These are phyloP conservation scores for Lytechinus pictus DNA, from an alignment of 35 echinoderm and acorn worm species.

Conservation along the genomic window DNA sequence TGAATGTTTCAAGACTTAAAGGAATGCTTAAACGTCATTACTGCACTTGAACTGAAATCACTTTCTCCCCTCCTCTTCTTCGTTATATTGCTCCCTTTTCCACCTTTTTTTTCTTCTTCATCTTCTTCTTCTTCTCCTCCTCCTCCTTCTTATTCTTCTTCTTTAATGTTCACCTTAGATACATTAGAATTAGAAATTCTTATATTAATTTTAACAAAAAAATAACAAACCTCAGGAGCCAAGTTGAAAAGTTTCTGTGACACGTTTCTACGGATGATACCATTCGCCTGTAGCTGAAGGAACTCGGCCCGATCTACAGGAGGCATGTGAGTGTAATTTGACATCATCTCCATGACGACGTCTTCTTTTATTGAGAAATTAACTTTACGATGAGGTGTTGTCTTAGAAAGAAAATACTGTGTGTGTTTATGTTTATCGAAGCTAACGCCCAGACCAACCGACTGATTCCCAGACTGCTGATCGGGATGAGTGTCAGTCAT, in stretches of 20 bases:
- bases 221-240: not conserved
- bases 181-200: no score
- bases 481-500: not conserved
- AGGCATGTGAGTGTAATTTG: not conserved
- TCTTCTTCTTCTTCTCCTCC: no score
- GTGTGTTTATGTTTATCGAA: not conserved
- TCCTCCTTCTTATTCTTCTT: no score
- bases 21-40: no score
- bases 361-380: not conserved
- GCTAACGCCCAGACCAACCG: not conserved
- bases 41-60: no score
- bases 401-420: not conserved
- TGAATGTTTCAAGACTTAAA: no score
- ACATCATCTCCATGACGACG: not conserved
- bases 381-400: not conserved
- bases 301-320: not conserved
- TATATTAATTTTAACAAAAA: no score
- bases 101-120: no score
- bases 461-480: not conserved
- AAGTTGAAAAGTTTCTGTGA: not conserved
- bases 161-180: no score
- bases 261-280: not conserved
- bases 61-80: no score
- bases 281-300: not conserved
- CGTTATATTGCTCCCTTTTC: no score